phyloP scores from a whole-genome alignment of 2,113 vertebrate species.

The Pagrus major region DNA sequence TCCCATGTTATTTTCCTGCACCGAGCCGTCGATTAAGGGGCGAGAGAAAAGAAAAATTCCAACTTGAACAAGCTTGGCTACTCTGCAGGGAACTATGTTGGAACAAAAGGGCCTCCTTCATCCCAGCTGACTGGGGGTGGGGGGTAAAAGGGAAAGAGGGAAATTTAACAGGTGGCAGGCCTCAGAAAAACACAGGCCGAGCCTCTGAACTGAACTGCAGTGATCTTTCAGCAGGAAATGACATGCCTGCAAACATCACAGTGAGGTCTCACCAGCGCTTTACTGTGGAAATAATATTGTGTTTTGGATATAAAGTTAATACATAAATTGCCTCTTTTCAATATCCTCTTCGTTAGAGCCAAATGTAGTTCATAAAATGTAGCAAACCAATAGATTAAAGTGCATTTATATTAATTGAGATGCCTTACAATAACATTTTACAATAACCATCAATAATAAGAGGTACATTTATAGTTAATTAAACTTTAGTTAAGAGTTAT shows the following conservation, averaged over 20 bases:
- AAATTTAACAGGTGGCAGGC: slow-evolving; percentile 74
- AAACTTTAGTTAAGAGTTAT: too few species aligned
- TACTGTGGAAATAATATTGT: neutral
- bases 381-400: too few species aligned
- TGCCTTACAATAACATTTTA: too few species aligned
- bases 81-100: slow-evolving; percentile 82
- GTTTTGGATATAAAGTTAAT: neutral
- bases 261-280: neutral
- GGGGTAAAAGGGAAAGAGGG: slow-evolving; percentile 66
- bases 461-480: too few species aligned
- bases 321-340: neutral
- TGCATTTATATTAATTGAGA: neutral
- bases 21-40: slow-evolving; percentile 63
- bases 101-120: slow-evolving; percentile 83
- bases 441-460: too few species aligned
- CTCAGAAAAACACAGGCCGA: slow-evolving; percentile 41
- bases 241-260: neutral
- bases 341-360: neutral
- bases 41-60: slow-evolving; percentile 71
- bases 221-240: neutral
- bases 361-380: neutral
- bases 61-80: slow-evolving; percentile 81
- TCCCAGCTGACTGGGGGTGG: slow-evolving; percentile 78
- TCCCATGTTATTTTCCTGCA: slow-evolving; percentile 77
- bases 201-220: slow-evolving; percentile 9